These are phyloP conservation scores for Seira musarum DNA, from an alignment of 2,888 invertebrate species.

Conservation along the genomic window DNA sequence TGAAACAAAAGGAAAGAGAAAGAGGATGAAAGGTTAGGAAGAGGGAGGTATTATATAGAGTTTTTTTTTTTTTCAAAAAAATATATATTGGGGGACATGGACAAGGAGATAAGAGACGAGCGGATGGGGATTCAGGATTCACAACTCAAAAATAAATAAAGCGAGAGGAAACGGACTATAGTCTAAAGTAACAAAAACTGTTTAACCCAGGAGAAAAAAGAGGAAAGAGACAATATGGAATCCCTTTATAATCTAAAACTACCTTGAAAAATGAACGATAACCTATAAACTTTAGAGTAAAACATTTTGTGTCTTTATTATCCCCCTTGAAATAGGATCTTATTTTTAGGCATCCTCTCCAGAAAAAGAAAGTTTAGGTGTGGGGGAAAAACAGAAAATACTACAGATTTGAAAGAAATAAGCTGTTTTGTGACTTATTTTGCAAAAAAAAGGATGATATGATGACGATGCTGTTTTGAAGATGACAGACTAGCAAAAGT, in stretches of 20 bases:
- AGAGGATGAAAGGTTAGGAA: no score
- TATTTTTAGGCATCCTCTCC: no score
- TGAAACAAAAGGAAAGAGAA: no score
- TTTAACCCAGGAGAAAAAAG: not conserved
- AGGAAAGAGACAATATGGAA: constrained; percentile 4
- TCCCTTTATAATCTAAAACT: constrained; percentile 38
- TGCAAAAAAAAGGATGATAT: not conserved
- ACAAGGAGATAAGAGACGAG: constrained; percentile 15
- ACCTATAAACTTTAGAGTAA: not conserved
- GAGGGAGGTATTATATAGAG: no score
- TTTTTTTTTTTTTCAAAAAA: no score
- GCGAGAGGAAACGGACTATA: not conserved
- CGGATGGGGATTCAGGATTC: not conserved
- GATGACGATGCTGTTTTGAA: constrained; percentile 14
- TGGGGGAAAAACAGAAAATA: not conserved
- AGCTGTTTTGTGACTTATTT: no score
- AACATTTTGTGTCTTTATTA: constrained; percentile 29
- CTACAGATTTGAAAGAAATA: no score
- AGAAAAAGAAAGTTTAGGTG: no score
- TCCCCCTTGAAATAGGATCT: no score
- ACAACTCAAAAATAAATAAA: not conserved
- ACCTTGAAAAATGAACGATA: constrained; percentile 43
- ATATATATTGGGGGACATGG: not conserved
- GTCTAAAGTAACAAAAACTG: not conserved
- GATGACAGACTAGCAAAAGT: not conserved